Evolutionary conservation across 1,140 invertebrate species (phyloP).

Genomic region (Chironomus striatipennis): DNA sequence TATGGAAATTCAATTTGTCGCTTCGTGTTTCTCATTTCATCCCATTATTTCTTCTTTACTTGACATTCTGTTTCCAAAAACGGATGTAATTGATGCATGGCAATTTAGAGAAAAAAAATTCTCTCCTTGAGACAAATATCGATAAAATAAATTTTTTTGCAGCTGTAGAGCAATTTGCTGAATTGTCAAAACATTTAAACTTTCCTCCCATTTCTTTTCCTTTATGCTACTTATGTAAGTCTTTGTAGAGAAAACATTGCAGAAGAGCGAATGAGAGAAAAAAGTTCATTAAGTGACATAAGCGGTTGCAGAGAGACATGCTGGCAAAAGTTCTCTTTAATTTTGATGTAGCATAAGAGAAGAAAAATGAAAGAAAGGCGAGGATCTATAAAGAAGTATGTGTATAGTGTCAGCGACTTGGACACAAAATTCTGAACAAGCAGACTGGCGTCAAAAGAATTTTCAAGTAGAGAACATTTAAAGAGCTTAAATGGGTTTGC

Average conservation of each 20-base stretch:
- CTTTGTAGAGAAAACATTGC: background rate
- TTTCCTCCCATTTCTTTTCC: background rate
- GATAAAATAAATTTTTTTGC: background rate
- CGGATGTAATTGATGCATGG: no score
- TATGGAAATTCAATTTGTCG: no score
- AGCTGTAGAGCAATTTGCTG: background rate
- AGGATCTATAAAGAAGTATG: background rate
- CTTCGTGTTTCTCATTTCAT: no score
- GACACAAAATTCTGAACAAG: no score
- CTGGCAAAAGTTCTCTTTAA: background rate
- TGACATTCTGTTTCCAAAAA: no score
- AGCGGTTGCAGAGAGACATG: background rate
- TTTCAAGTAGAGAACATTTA: no score
- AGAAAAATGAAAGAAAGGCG: background rate
- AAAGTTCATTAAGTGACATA: background rate
- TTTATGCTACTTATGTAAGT: background rate
- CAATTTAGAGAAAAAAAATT: no score
- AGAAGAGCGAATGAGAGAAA: background rate
- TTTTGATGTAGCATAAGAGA: background rate
- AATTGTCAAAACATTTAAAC: conserved; percentile 8
- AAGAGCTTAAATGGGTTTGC: no score
- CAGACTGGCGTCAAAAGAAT: no score
- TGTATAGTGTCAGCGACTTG: no score
- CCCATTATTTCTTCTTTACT: no score
- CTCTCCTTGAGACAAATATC: no score